Base-by-base conservation (phyloP, 2,797 vertebrate genomes). In the Fundulus diaphanus region DNA sequence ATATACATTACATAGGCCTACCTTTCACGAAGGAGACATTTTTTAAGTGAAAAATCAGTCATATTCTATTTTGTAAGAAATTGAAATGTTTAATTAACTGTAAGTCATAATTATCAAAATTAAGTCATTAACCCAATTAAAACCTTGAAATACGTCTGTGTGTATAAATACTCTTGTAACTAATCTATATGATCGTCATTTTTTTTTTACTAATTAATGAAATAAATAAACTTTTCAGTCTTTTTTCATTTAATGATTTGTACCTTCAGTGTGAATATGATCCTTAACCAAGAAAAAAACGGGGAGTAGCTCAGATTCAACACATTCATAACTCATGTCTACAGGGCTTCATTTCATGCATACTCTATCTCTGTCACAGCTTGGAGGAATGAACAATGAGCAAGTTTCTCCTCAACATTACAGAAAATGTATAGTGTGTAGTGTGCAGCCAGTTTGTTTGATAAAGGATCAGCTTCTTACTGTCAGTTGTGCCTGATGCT, bases 391-490 rank as follows among this genome's bases (percentile, higher is more conserved):
- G 66, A 52, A 27, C 9, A 68, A 52, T 67, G n/a, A 54, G 12
- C 33, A 65, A 76, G 57, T 68, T 57, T 80, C 15, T 44, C 16
- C 15, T 59, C 54, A 37, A 67, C 63, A 27, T 67, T 61, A 57
- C 52, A 67, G 20, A 67, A 16, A 74, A 68, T 68, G 35, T 72
- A 69, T 11, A 59, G n/a, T 73, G 8, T n/a, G n/a, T 46, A 70
- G 68, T 49, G 27, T 73, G 0, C 70, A 82, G 73, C 37, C 77
- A 44, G 51, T 83, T 74, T 85, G 15, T 73, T 86, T 82, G 71
- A 68, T 29, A 68, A 76, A 76, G 77, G 54, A 80, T 87, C 80
- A 76, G 57, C 82, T 86, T 68, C 68, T 88, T 73, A 79, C 29
- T 9, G 49, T 70, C 51, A 54, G 49, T 11, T 54, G 33, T 73